phyloP scores from a whole-genome alignment of 2,113 vertebrate genomes.

The Melanerpes aurifrons region DNA sequence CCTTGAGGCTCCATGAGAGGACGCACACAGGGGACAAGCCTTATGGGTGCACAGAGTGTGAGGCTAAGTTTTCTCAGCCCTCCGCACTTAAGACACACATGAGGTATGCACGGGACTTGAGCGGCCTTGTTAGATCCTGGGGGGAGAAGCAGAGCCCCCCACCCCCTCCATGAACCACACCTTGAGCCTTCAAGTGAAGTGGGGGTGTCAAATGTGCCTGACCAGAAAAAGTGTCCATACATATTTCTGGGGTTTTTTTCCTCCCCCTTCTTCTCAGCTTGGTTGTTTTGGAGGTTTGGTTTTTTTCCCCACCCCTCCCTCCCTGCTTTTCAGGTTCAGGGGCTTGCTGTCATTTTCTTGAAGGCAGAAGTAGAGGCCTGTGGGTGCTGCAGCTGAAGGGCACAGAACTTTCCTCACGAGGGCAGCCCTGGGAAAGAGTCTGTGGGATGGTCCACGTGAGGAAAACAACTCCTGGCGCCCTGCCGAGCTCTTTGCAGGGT shows the following conservation, averaged over 20 bases:
- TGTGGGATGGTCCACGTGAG: neutral
- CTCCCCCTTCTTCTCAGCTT: neutral
- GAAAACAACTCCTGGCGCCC: neutral
- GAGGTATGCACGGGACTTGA: constrained; percentile 81
- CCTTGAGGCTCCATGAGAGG: constrained; percentile 89
- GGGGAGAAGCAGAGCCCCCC: constrained; percentile 20
- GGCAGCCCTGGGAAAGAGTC: neutral
- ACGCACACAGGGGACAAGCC: constrained; percentile 93
- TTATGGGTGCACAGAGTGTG: constrained; percentile 87
- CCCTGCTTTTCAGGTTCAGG: neutral
- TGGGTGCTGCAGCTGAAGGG: neutral
- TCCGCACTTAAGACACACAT: constrained; percentile 95
- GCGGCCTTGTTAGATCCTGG: constrained; percentile 40
- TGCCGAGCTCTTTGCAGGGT: neutral
- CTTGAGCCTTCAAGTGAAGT: neutral
- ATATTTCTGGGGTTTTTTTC: neutral
- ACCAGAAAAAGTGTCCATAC: neutral
- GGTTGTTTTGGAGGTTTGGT: neutral
- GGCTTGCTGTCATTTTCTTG: neutral
- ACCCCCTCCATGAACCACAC: neutral
- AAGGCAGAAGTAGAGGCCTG: neutral
- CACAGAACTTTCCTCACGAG: neutral
- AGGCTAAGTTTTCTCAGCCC: constrained; percentile 93
- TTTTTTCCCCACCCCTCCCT: neutral
- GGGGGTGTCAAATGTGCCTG: neutral